Percentiles rank a stretch among this genome's conserved stretches.
Conservation (phyloP, 2,113 vertebrate genomes). For the Martes martes region DNA sequence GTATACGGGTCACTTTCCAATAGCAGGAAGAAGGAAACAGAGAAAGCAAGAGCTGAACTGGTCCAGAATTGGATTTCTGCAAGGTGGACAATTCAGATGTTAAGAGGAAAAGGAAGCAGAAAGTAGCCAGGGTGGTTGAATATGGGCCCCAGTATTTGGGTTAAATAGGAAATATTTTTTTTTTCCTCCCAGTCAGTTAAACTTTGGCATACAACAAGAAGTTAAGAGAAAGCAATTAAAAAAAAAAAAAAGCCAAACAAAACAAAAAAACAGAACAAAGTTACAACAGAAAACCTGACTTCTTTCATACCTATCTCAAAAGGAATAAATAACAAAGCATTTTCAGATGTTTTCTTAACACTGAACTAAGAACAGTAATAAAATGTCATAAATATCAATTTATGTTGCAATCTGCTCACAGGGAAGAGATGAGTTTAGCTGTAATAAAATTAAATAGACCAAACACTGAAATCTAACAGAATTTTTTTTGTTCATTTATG, state of each 20-base stretch:
- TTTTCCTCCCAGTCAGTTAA: not conserved
- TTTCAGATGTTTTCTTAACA: constrained; percentile 59
- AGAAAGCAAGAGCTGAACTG: not conserved
- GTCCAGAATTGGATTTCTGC: not conserved
- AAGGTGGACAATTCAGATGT: not conserved
- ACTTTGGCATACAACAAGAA: not conserved
- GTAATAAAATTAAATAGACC: constrained; percentile 56
- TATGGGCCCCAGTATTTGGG: not conserved
- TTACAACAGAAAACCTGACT: not conserved
- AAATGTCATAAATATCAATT: constrained; percentile 52
- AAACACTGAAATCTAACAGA: not conserved
- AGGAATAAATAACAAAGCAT: constrained; percentile 30
- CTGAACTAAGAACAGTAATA: constrained; percentile 19
- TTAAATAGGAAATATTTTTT: not conserved
- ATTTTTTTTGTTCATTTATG: constrained; percentile 39
- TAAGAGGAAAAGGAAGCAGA: not conserved
- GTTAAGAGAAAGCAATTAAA: not conserved
- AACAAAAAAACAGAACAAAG: not conserved
- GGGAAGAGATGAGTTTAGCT: constrained; percentile 41
- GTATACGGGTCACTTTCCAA: not conserved
- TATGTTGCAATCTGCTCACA: constrained; percentile 46
- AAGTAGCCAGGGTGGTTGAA: not conserved
- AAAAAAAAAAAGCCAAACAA: not conserved
- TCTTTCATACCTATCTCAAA: not conserved
- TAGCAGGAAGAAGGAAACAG: not conserved